Evolutionary conservation across 1,140 invertebrate genomes (phyloP).

Genomic region (Papilio aristodemus): DNA sequence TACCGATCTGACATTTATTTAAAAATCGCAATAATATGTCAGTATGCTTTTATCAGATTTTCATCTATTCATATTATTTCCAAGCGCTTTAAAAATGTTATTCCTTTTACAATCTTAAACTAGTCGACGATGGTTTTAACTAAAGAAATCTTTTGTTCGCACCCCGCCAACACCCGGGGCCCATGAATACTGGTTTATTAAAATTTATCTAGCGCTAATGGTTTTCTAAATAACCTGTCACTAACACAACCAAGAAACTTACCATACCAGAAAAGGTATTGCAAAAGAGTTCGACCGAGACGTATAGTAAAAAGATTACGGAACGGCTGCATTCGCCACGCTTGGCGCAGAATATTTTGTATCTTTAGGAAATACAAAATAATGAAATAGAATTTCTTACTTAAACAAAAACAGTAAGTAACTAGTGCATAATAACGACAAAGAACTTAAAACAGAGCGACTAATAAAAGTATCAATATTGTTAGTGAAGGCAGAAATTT

Average conservation of each 20-base stretch:
- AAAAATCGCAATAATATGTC: too few relatives aligned
- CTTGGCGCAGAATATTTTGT: neutral
- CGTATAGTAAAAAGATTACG: slow-evolving; percentile 8
- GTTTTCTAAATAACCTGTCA: slow-evolving; percentile 36
- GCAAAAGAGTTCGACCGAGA: slow-evolving; percentile 18
- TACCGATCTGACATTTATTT: too few relatives aligned
- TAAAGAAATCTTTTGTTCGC: slow-evolving; percentile 19
- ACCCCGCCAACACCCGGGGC: neutral
- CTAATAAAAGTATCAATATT: too few relatives aligned
- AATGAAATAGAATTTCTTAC: neutral
- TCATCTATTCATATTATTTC: neutral
- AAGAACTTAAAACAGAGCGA: too few relatives aligned
- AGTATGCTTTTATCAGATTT: too few relatives aligned
- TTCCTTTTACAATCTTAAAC: neutral
- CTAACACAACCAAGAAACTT: slow-evolving; percentile 23
- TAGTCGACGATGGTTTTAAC: neutral
- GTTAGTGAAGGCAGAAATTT: too few relatives aligned
- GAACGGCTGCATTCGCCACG: neutral
- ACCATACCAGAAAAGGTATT: slow-evolving; percentile 9
- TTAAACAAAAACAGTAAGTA: neutral
- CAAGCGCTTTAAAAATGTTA: neutral
- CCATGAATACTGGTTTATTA: slow-evolving; percentile 26
- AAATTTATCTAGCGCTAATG: slow-evolving; percentile 34
- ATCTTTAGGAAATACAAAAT: neutral
- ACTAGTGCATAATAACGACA: too few relatives aligned